Conservation (phyloP, 2,797 vertebrate genomes). For the Aselliscus stoliczkanus region DNA sequence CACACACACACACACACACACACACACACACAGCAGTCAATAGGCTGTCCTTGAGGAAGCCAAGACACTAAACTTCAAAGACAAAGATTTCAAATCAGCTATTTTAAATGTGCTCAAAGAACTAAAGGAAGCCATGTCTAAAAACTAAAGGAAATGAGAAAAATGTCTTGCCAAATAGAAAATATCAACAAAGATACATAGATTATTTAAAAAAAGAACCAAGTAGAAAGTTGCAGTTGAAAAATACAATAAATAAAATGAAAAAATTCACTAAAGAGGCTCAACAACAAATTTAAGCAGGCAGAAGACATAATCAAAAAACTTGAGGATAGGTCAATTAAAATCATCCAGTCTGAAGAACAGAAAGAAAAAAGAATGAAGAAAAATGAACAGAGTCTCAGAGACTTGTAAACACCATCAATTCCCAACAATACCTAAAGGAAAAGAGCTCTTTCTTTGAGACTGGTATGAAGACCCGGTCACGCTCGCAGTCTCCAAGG, state of each 20-base stretch:
- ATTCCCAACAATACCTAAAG: constrained; percentile 58
- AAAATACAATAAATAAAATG: neutral
- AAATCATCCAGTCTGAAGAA: neutral
- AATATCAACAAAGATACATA: neutral
- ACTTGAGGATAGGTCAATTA: neutral
- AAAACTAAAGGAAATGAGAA: neutral
- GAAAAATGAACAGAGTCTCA: neutral
- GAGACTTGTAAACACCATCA: neutral
- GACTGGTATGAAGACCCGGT: constrained; percentile 64
- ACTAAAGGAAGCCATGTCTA: neutral
- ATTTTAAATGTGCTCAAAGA: neutral
- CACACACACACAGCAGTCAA: neutral
- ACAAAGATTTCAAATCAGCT: neutral
- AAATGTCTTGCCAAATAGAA: neutral
- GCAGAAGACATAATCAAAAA: neutral
- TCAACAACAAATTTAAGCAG: neutral
- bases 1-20: neutral
- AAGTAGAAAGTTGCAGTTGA: neutral
- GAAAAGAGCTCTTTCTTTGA: constrained; percentile 62
- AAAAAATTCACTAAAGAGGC: neutral
- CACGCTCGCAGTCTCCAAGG: constrained; percentile 58
- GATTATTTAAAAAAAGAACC: neutral
- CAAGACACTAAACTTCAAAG: neutral
- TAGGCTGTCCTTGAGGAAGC: neutral
- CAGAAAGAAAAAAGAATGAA: neutral